Conservation (phyloP, 2,797 vertebrate species). For the Otolemur crassicaudatus region DNA sequence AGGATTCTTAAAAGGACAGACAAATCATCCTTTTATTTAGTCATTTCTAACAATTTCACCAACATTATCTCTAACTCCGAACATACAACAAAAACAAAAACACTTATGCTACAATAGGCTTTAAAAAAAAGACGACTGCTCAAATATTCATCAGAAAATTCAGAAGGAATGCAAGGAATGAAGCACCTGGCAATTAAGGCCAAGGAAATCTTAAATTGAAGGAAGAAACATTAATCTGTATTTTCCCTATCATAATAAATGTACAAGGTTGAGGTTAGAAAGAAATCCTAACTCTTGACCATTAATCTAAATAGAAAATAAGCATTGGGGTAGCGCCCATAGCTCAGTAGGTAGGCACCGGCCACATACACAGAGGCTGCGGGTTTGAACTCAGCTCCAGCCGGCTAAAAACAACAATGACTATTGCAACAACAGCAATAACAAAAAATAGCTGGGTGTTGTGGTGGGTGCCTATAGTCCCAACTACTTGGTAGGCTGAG, state of each 20-base stretch:
- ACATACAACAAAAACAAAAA: background rate
- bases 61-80: background rate
- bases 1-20: conserved; percentile 26
- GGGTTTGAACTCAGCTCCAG: too few relatives aligned
- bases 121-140: conserved; percentile 32
- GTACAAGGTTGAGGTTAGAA: background rate
- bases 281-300: conserved; percentile 45
- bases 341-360: too few relatives aligned
- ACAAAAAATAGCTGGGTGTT: background rate
- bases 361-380: too few relatives aligned
- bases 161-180: conserved; percentile 54
- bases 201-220: conserved; percentile 53
- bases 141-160: conserved; percentile 42
- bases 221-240: conserved; percentile 20
- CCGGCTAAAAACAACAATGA: too few relatives aligned
- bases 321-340: background rate
- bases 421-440: background rate
- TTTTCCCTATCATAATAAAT: conserved; percentile 54
- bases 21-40: conserved; percentile 19
- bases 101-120: background rate
- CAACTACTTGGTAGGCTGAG: too few relatives aligned
- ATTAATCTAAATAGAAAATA: conserved; percentile 55
- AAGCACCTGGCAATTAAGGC: conserved; percentile 31
- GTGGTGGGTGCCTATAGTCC: too few relatives aligned
- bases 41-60: conserved; percentile 30